phyloP scores from a whole-genome alignment of 2,888 invertebrate species.

The Lasiommata megera region DNA sequence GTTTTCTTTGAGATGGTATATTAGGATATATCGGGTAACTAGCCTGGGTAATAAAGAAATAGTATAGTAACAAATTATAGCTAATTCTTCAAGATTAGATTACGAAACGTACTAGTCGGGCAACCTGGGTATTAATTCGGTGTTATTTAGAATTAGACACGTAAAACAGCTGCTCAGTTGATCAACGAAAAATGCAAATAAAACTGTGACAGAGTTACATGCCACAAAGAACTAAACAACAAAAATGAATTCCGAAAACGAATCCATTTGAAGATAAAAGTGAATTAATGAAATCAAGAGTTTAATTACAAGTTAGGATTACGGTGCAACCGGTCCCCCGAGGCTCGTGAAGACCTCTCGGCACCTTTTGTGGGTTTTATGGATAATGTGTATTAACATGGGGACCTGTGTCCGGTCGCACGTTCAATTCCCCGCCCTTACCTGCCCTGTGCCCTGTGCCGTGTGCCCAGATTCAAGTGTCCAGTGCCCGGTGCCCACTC shows the following conservation, averaged over 20 bases:
- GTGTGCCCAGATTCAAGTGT: constrained; percentile 37
- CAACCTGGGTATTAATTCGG: too few relatives aligned
- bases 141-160: too few relatives aligned
- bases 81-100: too few relatives aligned
- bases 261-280: background rate
- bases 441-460: background rate
- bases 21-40: too few relatives aligned
- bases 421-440: background rate
- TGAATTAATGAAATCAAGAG: background rate
- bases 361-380: constrained; percentile 77
- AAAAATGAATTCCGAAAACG: background rate
- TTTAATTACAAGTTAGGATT: constrained; percentile 16
- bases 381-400: constrained; percentile 77
- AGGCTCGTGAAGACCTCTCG: constrained; percentile 67
- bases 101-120: too few relatives aligned
- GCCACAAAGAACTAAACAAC: too few relatives aligned
- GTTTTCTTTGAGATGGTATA: too few relatives aligned
- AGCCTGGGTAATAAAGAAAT: too few relatives aligned
- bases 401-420: constrained; percentile 57
- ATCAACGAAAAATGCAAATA: too few relatives aligned
- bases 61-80: too few relatives aligned
- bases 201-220: too few relatives aligned
- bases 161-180: too few relatives aligned
- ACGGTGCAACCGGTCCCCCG: constrained; percentile 44
- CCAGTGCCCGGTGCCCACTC: constrained; percentile 61